Evolutionary conservation across 2,797 vertebrate genomes (phyloP), one percentile per base, ranked within the genome.

Genomic region (Melanotaenia boesemani): DNA sequence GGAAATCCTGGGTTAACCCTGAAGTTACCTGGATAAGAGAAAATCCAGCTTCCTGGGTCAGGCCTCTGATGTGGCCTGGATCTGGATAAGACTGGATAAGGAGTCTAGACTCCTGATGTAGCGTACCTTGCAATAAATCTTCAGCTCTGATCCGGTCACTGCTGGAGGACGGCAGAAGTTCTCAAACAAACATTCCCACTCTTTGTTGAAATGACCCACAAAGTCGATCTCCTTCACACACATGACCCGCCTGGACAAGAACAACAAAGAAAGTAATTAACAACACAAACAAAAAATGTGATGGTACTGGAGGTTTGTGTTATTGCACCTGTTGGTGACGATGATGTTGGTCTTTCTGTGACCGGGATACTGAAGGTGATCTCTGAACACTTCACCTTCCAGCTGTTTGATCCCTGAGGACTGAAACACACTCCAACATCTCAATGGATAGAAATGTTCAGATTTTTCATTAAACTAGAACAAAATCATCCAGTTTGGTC

Each of bases 141-240:
- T 96, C 62, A 99, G 86, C n/a, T 94, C 64, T 41, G 95, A 93
- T 82, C 89, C 95, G 6, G 68, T 77, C 0, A 93, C 89, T 32
- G 60, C 63, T 0, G 96, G 95, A 63, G 90, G 85, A 1, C 52
- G 55, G 0, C 81, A 87, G 68, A 98, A 95, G 67, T 97, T 95
- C 85, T 99, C 96, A 84, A 96, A 97, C 30, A 92, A 79, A 86
- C 94, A 96, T 71, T 98, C 95, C 98, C 98, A 99, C 63, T 99
- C 98, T 84, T 93, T 91, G 64, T 82, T 96, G 82, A 97, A 94
- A 72, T 97, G 96, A 28, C 96, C 94, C 3, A 99, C 88, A 70
- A 99, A 95, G 85, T 99, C 97, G 20, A 97, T 92, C 91, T 99
- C 96, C 85, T 97, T 99, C 63, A 98, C 69, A 81, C 87, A 95